Base-by-base conservation (phyloP, 2,797 vertebrate species). In the Enteromius paludinosus region DNA sequence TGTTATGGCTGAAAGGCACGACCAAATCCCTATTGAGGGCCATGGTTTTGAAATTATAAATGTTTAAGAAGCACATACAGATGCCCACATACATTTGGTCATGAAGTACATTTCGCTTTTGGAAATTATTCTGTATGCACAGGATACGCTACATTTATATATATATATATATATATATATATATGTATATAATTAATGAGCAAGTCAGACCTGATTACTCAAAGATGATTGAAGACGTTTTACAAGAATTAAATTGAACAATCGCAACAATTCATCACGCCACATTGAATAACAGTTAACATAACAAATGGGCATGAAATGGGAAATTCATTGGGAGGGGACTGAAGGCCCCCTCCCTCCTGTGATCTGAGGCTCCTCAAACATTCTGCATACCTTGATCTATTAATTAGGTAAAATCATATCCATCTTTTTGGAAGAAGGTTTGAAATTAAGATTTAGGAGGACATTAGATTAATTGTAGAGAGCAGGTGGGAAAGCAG, bases 391-490 rank as follows among this genome's bases (percentile, higher is more conserved):
- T n/a, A 68, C 47, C 62, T 82, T 82, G 62, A 82, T 82, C 62
- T 75, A 68, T 82, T 68, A 66, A 82, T 82, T 86, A 78, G 43
- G 64, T 45, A 43, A 75, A 80, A 77, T 35, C 59, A 66, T 15
- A 75, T 83, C 79, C n/a, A 43, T 82, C 66, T 83, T 65, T 18
- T 77, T 77, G 64, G 71, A 59, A 85, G 68, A 73, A 76, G 30
- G 68, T 56, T 83, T 80, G 56, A 81, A 79, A 85, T 86, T 62
- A 82, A 85, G 81, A 83, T 81, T 78, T 75, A 83, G 76, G 47
- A 79, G 54, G 62, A 78, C 65, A 75, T 85, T 82, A 79, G 77
- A 83, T 76, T 65, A 71, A 85, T 54, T 81, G 81, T 75, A 56
- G 68, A 79, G 41, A 83, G 81, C 73, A 76, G 62, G 81, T 66